Conservation (phyloP, 2,113 vertebrate species). For the Myxocyprinus asiaticus region DNA sequence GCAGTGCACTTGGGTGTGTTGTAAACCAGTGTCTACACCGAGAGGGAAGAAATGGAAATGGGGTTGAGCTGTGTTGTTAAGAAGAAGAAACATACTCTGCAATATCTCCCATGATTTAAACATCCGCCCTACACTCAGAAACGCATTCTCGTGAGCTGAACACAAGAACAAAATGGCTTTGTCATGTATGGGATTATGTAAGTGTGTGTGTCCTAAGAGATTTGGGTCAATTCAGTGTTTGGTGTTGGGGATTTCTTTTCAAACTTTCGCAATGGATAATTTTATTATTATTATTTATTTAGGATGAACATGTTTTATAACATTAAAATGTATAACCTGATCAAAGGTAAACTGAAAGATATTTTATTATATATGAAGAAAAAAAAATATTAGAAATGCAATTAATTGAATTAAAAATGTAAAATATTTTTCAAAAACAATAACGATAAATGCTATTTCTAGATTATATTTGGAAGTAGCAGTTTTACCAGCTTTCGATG, state of each 20-base stretch:
- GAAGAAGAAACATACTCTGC: not conserved
- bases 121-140: not conserved
- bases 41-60: conserved; percentile 28
- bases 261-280: no score
- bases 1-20: conserved; percentile 18
- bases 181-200: conserved; percentile 15
- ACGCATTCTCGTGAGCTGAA: conserved; percentile 6
- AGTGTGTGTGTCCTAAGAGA: not conserved
- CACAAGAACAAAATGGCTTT: conserved; percentile 19
- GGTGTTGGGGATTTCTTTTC: not conserved
- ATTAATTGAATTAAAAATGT: no score
- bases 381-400: no score
- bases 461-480: no score
- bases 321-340: no score
- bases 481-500: no score
- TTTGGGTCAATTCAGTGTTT: conserved; percentile 6
- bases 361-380: no score
- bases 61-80: conserved; percentile 17
- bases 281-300: no score
- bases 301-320: no score
- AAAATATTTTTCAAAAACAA: no score
- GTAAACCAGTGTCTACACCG: conserved; percentile 18
- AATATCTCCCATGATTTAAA: conserved; percentile 42
- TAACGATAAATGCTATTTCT: no score
- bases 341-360: no score